Evolutionary conservation across 2,113 vertebrate genomes (phyloP).

Genomic region (Daubentonia madagascariensis): DNA sequence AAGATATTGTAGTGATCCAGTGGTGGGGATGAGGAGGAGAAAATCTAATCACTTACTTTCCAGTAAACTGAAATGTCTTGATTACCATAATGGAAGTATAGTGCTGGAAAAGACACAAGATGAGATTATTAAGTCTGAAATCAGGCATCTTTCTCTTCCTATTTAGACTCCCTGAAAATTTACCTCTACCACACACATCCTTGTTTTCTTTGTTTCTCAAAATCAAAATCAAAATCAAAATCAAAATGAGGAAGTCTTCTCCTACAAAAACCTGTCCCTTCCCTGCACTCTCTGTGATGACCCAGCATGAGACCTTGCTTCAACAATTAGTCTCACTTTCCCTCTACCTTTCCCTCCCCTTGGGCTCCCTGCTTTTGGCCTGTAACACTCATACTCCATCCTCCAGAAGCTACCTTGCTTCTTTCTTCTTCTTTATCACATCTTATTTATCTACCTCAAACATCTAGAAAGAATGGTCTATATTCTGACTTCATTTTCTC

Average conservation of each 20-base stretch:
- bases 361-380: background rate
- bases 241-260: background rate
- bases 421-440: background rate
- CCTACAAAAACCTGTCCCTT: background rate
- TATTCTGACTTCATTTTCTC: conserved; percentile 11
- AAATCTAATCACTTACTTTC: background rate
- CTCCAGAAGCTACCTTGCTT: background rate
- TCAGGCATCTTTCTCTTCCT: background rate
- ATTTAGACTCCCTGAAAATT: background rate
- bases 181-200: background rate
- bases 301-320: background rate
- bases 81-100: background rate
- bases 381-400: too few species aligned
- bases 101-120: background rate
- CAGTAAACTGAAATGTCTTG: background rate
- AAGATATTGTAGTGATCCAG: background rate
- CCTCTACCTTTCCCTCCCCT: background rate
- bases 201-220: conserved; percentile 1
- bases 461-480: background rate
- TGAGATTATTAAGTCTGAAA: background rate
- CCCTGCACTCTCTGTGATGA: too few species aligned
- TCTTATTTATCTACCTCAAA: background rate
- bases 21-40: background rate
- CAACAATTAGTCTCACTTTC: background rate
- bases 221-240: too few species aligned